These are phyloP conservation scores for Heterochromis multidens DNA, from an alignment of 2,113 vertebrate species.

Conservation along the genomic window DNA sequence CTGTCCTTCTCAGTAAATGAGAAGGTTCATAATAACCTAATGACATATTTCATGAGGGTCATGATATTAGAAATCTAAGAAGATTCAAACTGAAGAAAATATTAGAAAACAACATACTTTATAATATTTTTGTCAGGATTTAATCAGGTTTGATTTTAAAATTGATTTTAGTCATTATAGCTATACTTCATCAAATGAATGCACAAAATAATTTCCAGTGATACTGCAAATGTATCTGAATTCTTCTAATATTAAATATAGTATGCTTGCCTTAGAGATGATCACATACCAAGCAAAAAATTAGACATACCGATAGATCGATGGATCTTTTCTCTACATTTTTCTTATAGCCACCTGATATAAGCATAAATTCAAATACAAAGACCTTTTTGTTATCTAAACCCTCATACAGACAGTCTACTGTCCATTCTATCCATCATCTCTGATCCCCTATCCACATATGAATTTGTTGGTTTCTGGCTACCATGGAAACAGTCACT, in stretches of 20 bases:
- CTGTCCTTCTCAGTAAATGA: neutral
- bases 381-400: neutral
- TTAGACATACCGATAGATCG: neutral
- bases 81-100: neutral
- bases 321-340: neutral
- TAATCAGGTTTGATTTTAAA: neutral
- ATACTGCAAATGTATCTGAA: neutral
- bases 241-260: neutral
- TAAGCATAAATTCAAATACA: neutral
- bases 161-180: neutral
- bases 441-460: slow-evolving; percentile 1
- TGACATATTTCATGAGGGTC: neutral
- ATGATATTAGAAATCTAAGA: neutral
- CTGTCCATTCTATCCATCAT: slow-evolving; percentile 13
- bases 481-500: slow-evolving; percentile 40
- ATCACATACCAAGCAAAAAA: neutral
- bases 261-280: neutral
- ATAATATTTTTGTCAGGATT: neutral
- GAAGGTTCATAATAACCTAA: neutral
- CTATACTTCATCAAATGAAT: neutral
- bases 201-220: fast-evolving
- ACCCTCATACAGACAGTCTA: neutral
- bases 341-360: neutral
- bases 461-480: slow-evolving; percentile 10
- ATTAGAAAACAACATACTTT: neutral